Evolutionary conservation across 1,140 invertebrate genomes (phyloP).

Genomic region (Ladona fulva): DNA sequence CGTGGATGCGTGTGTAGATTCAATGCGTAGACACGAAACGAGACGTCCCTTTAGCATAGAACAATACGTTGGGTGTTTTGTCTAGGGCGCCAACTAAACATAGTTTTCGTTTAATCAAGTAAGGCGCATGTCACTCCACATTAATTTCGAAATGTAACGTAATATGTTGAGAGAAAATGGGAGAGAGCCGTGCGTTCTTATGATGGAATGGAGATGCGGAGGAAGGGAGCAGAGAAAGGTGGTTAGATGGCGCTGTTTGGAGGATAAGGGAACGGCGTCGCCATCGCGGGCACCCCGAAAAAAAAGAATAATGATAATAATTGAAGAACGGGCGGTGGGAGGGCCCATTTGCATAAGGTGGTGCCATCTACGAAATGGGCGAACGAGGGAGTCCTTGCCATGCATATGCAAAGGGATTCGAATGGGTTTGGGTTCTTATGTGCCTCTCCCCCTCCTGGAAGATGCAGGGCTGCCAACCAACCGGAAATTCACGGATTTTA

Average conservation of each 20-base stretch:
- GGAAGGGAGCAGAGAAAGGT: not conserved
- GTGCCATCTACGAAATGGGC: constrained; percentile 2
- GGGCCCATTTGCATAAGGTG: not conserved
- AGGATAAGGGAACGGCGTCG: not conserved
- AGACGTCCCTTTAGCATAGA: too few relatives aligned
- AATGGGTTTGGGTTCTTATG: not conserved
- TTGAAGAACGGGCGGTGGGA: not conserved
- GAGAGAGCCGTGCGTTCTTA: too few relatives aligned
- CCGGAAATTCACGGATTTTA: too few relatives aligned
- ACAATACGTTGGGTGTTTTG: too few relatives aligned
- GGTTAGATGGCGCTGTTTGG: not conserved
- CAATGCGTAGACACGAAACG: too few relatives aligned
- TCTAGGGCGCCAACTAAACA: too few relatives aligned
- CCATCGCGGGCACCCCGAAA: not conserved
- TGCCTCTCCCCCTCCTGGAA: not conserved
- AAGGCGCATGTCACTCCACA: too few relatives aligned
- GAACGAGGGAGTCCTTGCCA: not conserved
- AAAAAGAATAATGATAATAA: constrained; percentile 11
- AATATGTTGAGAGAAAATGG: too few relatives aligned
- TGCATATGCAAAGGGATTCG: constrained; percentile 8
- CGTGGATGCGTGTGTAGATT: too few relatives aligned
- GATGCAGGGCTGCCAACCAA: too few relatives aligned
- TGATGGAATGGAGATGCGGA: not conserved
- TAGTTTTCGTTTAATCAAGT: too few relatives aligned
- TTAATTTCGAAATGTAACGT: too few relatives aligned